Percentiles rank a stretch among this genome's conserved stretches.
phyloP scores from a whole-genome alignment of 1,140 invertebrate species.

The Drosophila carrolli region DNA sequence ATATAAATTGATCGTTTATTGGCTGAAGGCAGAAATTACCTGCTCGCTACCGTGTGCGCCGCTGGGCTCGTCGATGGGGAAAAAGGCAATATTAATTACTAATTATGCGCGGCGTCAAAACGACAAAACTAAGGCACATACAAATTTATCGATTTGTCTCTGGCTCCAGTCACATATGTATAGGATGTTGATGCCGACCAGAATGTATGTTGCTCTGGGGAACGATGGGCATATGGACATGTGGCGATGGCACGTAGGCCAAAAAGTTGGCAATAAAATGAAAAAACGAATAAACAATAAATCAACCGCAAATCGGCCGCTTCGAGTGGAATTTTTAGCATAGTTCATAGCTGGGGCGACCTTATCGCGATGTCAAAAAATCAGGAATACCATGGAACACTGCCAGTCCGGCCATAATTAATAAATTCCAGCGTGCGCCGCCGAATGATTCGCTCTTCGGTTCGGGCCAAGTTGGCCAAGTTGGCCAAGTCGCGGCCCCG shows the following conservation, averaged over 20 bases:
- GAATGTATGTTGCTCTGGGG: conserved; percentile 11
- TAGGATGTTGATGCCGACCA: not conserved
- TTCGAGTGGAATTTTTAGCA: conserved; percentile 72
- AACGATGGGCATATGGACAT: not conserved
- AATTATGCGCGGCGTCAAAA: conserved; percentile 77
- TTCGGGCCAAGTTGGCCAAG: conserved; percentile 6
- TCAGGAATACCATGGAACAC: conserved; percentile 34
- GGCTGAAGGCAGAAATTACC: conserved; percentile 41
- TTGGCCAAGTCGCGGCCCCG: not conserved
- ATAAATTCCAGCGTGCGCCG: conserved; percentile 81
- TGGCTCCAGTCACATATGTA: conserved; percentile 12
- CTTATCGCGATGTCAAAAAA: conserved; percentile 17
- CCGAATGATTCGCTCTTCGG: conserved; percentile 41
- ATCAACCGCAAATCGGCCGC: conserved; percentile 69
- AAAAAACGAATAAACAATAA: conserved; percentile 75
- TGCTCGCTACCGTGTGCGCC: conserved; percentile 59
- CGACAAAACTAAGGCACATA: conserved; percentile 69
- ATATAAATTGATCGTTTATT: conserved; percentile 45
- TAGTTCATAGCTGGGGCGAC: conserved; percentile 25
- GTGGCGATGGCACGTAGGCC: conserved; percentile 61
- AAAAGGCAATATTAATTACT: conserved; percentile 61
- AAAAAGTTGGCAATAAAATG: conserved; percentile 65
- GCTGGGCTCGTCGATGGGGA: conserved; percentile 13
- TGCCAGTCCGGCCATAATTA: conserved; percentile 61
- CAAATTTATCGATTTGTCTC: conserved; percentile 70